Conservation (phyloP, 2,113 vertebrate genomes). For the Oplegnathus fasciatus region DNA sequence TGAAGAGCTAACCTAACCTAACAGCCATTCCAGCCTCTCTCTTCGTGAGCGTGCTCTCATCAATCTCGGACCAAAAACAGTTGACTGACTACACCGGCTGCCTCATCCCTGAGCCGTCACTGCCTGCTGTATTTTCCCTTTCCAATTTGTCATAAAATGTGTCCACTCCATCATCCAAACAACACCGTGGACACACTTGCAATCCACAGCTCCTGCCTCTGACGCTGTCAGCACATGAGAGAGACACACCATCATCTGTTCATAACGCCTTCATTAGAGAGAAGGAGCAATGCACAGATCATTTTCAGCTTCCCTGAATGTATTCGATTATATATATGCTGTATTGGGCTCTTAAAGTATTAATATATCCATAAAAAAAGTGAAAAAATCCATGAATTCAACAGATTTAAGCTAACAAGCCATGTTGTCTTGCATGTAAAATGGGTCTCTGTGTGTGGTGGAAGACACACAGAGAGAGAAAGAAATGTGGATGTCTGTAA, state of each 20-base stretch:
- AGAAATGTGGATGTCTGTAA: slow-evolving; percentile 66
- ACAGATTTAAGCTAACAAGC: slow-evolving; percentile 14
- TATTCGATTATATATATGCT: neutral
- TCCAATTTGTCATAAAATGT: slow-evolving; percentile 74
- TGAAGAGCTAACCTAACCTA: neutral
- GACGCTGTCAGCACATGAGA: slow-evolving; percentile 59
- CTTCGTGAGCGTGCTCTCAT: slow-evolving; percentile 28
- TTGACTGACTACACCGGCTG: slow-evolving; percentile 53
- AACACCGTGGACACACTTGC: slow-evolving; percentile 40
- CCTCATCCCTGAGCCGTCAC: slow-evolving; percentile 58
- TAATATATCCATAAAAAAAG: slow-evolving; percentile 4
- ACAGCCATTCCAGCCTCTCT: neutral
- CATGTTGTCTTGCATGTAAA: slow-evolving; percentile 28
- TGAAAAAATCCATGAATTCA: too few species aligned
- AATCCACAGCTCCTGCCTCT: slow-evolving; percentile 48
- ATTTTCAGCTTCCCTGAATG: neutral
- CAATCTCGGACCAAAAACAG: slow-evolving; percentile 41
- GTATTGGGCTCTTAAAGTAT: neutral
- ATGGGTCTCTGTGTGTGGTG: slow-evolving; percentile 3
- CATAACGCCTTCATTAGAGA: slow-evolving; percentile 46
- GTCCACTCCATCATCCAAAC: slow-evolving; percentile 69
- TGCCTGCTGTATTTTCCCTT: slow-evolving; percentile 58
- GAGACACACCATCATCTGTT: slow-evolving; percentile 57
- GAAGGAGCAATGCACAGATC: slow-evolving; percentile 2
- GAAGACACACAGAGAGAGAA: slow-evolving; percentile 13